Evolutionary conservation across 2,888 invertebrate genomes (phyloP).

Genomic region (Torymus aiolomorphi): DNA sequence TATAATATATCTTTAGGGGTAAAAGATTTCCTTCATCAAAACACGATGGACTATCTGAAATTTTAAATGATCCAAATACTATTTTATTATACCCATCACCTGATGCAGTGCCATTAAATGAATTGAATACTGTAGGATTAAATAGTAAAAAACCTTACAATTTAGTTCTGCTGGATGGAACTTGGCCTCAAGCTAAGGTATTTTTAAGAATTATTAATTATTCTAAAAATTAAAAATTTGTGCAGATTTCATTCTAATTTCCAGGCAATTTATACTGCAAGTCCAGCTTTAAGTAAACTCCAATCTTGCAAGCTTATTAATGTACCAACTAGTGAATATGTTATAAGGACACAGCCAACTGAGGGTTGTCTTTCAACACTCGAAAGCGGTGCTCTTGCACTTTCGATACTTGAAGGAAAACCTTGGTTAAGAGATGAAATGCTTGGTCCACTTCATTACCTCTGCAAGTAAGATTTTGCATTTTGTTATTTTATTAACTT

Average conservation of each 20-base stretch:
- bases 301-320: constrained; percentile 89
- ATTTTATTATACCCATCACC: constrained; percentile 89
- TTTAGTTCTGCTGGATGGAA: constrained; percentile 92
- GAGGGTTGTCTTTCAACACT: constrained; percentile 93
- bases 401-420: constrained; percentile 86
- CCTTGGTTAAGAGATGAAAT: constrained; percentile 81
- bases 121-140: constrained; percentile 75
- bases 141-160: constrained; percentile 80
- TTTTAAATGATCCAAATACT: constrained; percentile 83
- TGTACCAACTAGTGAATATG: constrained; percentile 87
- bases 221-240: constrained; percentile 10
- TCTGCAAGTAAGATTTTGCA: constrained; percentile 80
- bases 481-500: neutral
- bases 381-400: constrained; percentile 88
- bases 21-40: constrained; percentile 89
- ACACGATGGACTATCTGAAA: constrained; percentile 80
- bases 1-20: constrained; percentile 81
- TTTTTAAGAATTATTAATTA: constrained; percentile 25
- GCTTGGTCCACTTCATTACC: constrained; percentile 86
- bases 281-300: constrained; percentile 84
- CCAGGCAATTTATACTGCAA: constrained; percentile 89
- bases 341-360: constrained; percentile 94
- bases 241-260: constrained; percentile 30
- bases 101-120: constrained; percentile 83
- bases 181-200: constrained; percentile 94